Evolutionary conservation across 2,888 invertebrate species (phyloP).

Genomic region (Anoncus sp.): DNA sequence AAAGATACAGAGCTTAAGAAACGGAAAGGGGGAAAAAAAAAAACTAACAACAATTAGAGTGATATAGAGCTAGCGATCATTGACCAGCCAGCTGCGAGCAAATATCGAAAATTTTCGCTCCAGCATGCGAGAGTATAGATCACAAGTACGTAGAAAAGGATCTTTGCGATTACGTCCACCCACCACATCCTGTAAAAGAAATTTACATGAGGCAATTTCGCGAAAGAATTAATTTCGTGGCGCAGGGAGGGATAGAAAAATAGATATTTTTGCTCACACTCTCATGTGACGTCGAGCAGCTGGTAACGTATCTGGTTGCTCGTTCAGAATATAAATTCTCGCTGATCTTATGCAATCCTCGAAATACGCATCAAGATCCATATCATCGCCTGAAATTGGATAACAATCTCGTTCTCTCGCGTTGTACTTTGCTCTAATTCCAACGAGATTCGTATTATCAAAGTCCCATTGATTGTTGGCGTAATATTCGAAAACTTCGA

Average conservation of each 20-base stretch:
- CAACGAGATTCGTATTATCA: conserved; percentile 88
- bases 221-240: too few relatives aligned
- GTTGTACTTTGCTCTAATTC: conserved; percentile 86
- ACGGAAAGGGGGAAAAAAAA: conserved; percentile 22
- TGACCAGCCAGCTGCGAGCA: conserved; percentile 71
- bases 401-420: conserved; percentile 87
- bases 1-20: conserved; percentile 56
- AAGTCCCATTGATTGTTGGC: conserved; percentile 97
- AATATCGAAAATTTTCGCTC: conserved; percentile 77
- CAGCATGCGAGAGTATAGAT: conserved; percentile 82
- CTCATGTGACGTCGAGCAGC: conserved; percentile 92
- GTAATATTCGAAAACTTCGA: conserved; percentile 96
- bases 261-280: conserved; percentile 88
- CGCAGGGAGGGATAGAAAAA: too few relatives aligned
- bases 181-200: conserved; percentile 91
- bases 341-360: conserved; percentile 93
- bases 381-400: conserved; percentile 88
- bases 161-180: conserved; percentile 90
- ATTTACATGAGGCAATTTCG: not conserved
- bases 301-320: conserved; percentile 91
- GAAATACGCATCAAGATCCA: conserved; percentile 93
- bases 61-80: conserved; percentile 63
- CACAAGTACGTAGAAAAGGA: conserved; percentile 87
- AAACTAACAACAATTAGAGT: conserved; percentile 59
- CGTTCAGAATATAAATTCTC: conserved; percentile 92